These are phyloP conservation scores for Globodera ellingtonae DNA, from an alignment of 1,140 invertebrate species.

Conservation along the genomic window DNA sequence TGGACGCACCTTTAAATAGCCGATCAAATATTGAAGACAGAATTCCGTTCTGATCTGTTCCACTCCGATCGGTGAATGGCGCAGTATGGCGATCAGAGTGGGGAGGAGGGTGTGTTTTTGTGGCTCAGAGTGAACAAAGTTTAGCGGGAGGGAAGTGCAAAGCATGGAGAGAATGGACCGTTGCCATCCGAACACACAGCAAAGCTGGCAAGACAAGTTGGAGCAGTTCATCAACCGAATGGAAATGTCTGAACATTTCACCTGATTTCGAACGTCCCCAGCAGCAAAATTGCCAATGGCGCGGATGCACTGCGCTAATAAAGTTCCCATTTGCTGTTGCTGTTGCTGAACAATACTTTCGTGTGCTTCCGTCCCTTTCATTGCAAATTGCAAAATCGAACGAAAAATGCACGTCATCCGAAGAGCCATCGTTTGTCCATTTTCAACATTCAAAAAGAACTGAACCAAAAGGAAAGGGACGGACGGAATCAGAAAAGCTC, in stretches of 20 bases:
- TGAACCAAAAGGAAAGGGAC: neutral
- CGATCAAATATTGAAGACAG: slow-evolving; percentile 18
- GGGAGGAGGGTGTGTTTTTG: slow-evolving; percentile 15
- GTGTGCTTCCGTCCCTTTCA: neutral
- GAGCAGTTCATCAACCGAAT: neutral
- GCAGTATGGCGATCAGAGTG: slow-evolving; percentile 18
- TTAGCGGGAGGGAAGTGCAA: slow-evolving; percentile 27
- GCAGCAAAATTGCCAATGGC: neutral
- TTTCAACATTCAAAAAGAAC: neutral
- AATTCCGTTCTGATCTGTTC: slow-evolving; percentile 19
- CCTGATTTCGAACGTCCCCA: neutral
- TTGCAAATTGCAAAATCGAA: neutral
- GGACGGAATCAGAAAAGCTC: neutral
- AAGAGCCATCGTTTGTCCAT: neutral
- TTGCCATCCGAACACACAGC: slow-evolving; percentile 31
- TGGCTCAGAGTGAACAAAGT: slow-evolving; percentile 14
- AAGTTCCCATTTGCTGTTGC: neutral
- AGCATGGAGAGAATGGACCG: slow-evolving; percentile 17
- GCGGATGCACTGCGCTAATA: neutral
- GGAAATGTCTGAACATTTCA: neutral
- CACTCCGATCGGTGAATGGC: slow-evolving; percentile 5
- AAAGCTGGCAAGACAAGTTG: neutral
- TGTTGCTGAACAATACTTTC: neutral
- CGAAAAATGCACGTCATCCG: neutral
- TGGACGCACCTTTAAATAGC: slow-evolving; percentile 16